phyloP scores from a whole-genome alignment of 1,140 invertebrate species.

The Cyphomyrmex costatus region DNA sequence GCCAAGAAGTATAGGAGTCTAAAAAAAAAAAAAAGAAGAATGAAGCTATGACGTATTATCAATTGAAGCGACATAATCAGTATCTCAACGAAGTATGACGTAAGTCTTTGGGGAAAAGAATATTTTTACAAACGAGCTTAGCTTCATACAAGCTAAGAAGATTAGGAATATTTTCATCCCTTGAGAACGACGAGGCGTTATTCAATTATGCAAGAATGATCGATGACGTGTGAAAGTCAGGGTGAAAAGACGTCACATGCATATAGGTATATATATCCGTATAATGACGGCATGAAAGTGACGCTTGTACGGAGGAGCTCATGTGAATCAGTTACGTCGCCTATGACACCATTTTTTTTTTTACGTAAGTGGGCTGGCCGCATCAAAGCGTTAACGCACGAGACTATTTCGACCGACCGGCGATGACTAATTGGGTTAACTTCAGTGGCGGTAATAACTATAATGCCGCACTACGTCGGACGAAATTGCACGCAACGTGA shows the following conservation, averaged over 20 bases:
- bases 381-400: conserved; percentile 60
- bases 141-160: not conserved
- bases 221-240: conserved; percentile 9
- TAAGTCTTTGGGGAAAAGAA: not conserved
- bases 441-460: conserved; percentile 57
- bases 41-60: not conserved
- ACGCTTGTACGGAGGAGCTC: conserved; percentile 8
- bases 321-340: conserved; percentile 28
- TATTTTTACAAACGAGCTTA: not conserved
- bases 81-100: not conserved
- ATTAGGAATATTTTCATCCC: not conserved
- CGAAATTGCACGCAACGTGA: conserved; percentile 59
- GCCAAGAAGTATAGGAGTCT: not conserved
- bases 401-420: conserved; percentile 63
- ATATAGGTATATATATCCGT: not conserved
- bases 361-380: conserved; percentile 53
- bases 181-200: not conserved
- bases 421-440: conserved; percentile 64
- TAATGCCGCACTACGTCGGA: conserved; percentile 43
- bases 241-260: not conserved
- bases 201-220: not conserved
- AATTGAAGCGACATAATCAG: not conserved
- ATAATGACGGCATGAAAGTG: conserved; percentile 13
- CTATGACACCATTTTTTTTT: conserved; percentile 60
- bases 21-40: conserved; percentile 29